phyloP scores from a whole-genome alignment of 2,888 invertebrate genomes.

The Cheilosia grossa region DNA sequence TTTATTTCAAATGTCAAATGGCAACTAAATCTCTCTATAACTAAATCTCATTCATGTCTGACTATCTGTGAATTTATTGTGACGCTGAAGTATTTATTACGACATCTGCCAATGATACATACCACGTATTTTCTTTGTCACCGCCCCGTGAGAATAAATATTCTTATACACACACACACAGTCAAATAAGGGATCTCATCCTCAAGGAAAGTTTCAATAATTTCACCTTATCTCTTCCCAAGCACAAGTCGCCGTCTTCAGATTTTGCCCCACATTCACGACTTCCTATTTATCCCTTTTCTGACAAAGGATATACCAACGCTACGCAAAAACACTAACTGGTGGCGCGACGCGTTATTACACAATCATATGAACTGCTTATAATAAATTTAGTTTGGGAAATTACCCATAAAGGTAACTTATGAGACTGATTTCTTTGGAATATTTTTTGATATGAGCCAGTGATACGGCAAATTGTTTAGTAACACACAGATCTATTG shows the following conservation, averaged over 20 bases:
- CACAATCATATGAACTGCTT: slow-evolving; percentile 1
- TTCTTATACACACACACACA: neutral
- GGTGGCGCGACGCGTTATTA: neutral
- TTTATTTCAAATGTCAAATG: no score
- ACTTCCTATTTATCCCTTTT: slow-evolving; percentile 36
- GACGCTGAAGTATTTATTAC: slow-evolving; percentile 43
- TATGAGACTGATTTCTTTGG: slow-evolving; percentile 15
- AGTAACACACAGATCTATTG: slow-evolving; percentile 14
- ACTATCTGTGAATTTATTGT: slow-evolving; percentile 29
- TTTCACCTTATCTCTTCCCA: slow-evolving; percentile 36
- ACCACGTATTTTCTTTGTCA: neutral
- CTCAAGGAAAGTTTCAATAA: slow-evolving; percentile 10
- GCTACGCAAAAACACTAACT: neutral
- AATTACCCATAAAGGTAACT: slow-evolving; percentile 23
- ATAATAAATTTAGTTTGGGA: slow-evolving; percentile 4
- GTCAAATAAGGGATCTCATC: neutral
- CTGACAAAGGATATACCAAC: neutral
- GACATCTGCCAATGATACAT: slow-evolving; percentile 23
- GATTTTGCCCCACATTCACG: neutral
- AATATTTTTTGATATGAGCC: neutral
- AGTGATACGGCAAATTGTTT: slow-evolving; percentile 27
- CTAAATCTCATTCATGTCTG: slow-evolving; percentile 16
- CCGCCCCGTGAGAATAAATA: slow-evolving; percentile 3
- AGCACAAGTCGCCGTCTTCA: slow-evolving; percentile 17
- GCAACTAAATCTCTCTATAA: neutral